A percentile compares a stretch with the other conserved stretches of the same genome.
Evolutionary conservation across 2,888 invertebrate species (phyloP).

Genomic region (Drosophila austrosaltans): DNA sequence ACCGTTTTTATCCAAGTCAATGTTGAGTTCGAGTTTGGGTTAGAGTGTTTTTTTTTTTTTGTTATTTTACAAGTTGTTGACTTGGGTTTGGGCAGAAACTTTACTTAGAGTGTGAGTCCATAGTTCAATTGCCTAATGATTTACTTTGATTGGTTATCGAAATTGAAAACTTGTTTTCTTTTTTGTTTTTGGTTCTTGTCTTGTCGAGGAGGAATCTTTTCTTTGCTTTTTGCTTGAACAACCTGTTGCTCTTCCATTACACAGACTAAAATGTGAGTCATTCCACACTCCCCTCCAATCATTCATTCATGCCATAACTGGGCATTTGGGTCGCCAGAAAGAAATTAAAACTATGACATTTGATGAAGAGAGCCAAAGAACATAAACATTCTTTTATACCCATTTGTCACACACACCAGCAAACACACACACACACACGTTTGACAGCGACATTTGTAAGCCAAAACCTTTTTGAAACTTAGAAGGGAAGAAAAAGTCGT

Average conservation of each 20-base stretch:
- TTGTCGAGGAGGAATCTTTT: constrained; percentile 7
- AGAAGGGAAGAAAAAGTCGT: constrained; percentile 45
- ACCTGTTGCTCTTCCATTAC: constrained; percentile 42
- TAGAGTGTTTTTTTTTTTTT: constrained; percentile 20
- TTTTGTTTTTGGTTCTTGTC: constrained; percentile 3
- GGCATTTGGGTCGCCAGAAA: constrained; percentile 41
- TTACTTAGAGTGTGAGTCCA: constrained; percentile 33
- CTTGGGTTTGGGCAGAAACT: constrained; percentile 50
- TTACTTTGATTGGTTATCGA: constrained; percentile 6
- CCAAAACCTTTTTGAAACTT: constrained; percentile 36
- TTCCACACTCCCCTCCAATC: not conserved
- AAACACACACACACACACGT: not conserved
- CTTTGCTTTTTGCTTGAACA: not conserved
- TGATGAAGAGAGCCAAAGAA: constrained; percentile 38
- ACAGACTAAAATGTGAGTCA: constrained; percentile 43
- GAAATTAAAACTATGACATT: constrained; percentile 48
- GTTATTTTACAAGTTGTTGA: constrained; percentile 68
- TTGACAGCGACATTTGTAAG: constrained; percentile 44
- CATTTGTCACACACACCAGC: constrained; percentile 43
- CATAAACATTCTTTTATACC: constrained; percentile 49
- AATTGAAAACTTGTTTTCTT: not conserved
- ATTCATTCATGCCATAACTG: constrained; percentile 29
- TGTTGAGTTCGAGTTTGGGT: too few species aligned
- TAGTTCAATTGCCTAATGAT: constrained; percentile 29
- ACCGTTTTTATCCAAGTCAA: constrained; percentile 21